phyloP scores from a whole-genome alignment of 1,140 invertebrate species.

The Chlorops oryzae region DNA sequence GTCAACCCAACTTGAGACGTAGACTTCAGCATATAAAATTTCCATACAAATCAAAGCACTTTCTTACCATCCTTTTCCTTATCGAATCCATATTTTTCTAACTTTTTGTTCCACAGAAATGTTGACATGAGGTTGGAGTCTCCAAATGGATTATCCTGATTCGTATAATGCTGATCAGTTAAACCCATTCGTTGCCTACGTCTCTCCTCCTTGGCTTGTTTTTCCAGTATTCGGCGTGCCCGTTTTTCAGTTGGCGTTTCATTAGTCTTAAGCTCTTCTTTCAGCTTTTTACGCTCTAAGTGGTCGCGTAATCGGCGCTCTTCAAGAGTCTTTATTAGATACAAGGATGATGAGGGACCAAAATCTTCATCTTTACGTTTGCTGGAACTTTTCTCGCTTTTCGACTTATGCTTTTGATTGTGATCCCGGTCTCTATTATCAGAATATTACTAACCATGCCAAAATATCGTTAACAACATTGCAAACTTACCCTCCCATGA shows the following conservation, averaged over 20 bases:
- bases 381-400: too few species aligned
- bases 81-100: constrained; percentile 87
- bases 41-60: too few species aligned
- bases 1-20: too few species aligned
- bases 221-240: constrained; percentile 77
- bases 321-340: constrained; percentile 66
- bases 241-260: constrained; percentile 96
- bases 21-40: too few species aligned
- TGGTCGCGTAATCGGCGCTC: constrained; percentile 60
- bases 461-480: too few species aligned
- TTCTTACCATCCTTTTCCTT: too few species aligned
- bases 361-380: too few species aligned
- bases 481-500: too few species aligned
- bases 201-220: constrained; percentile 84
- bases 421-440: too few species aligned
- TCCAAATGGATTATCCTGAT: constrained; percentile 97
- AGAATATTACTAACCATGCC: too few species aligned
- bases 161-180: constrained; percentile 95
- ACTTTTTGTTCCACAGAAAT: constrained; percentile 96
- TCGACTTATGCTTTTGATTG: too few species aligned
- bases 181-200: constrained; percentile 85
- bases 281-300: constrained; percentile 65
- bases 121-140: constrained; percentile 88
- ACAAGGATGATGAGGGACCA: too few species aligned
- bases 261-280: constrained; percentile 77